These are phyloP conservation scores for Desmodus rotundus DNA, from an alignment of 2,113 vertebrate species.

Conservation along the genomic window DNA sequence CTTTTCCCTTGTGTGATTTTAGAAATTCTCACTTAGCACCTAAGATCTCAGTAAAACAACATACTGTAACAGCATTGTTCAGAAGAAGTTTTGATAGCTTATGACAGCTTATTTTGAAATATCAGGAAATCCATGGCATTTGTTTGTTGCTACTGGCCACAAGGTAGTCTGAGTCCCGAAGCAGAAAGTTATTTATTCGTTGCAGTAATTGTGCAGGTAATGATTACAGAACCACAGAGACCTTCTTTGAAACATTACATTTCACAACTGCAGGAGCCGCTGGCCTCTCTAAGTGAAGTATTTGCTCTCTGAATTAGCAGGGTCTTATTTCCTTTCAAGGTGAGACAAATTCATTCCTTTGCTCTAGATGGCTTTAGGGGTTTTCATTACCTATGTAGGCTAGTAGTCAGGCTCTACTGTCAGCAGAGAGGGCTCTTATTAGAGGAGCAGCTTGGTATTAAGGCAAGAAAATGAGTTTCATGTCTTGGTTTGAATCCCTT, in stretches of 20 bases:
- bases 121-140: not conserved
- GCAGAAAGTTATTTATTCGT: not conserved
- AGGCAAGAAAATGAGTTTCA: constrained; percentile 1
- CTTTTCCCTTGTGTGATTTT: constrained; percentile 31
- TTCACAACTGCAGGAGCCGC: not conserved
- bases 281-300: not conserved
- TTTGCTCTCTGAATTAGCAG: constrained; percentile 18
- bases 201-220: not conserved
- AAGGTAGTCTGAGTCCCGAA: not conserved
- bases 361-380: not conserved
- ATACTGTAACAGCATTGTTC: not conserved
- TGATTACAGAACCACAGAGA: not conserved
- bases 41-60: not conserved
- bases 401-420: not conserved
- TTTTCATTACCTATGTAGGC: not conserved
- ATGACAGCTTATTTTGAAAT: not conserved
- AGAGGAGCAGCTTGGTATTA: not conserved
- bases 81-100: not conserved
- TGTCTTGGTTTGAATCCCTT: constrained; percentile 4
- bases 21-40: not conserved
- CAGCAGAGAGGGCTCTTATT: not conserved
- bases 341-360: constrained; percentile 15
- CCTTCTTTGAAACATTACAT: not conserved
- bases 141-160: not conserved
- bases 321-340: not conserved